Base-by-base conservation (phyloP, 2,888 invertebrate genomes). In the Quadroppia sp. region DNA sequence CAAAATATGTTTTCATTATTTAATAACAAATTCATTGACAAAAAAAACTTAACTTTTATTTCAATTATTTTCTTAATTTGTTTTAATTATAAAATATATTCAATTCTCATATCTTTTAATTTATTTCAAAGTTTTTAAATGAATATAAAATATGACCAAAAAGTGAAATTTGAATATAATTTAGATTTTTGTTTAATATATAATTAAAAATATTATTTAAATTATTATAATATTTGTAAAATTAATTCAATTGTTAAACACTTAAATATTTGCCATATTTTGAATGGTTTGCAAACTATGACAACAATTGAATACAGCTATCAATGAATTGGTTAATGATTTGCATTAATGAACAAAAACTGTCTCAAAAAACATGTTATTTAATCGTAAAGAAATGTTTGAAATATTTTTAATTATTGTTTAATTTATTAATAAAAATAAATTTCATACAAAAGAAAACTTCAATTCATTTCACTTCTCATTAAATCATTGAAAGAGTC, bases 291-390 rank as follows among this genome's bases (percentile, higher is more conserved):
- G n/a, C n/a, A n/a, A n/a, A n/a, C n/a, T n/a, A n/a, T n/a, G 45
- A 45, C 45, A 53, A 53, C 20, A 7, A 53, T n/a, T 15, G n/a
- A 61, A 32, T 15, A 61, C 32, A 61, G 61, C 61, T 61, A 32
- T 61, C 32, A 53, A 53, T 53, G 53, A 53, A 53, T 53, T 9
- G 48, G 3, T 48, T n/a, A n/a, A 48, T 11, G 3, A 53, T 23
- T 17, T 53, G 53, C 23, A 23, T 53, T 53, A 15, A 2, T 45
- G 45, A 53, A 53, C 17, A 25, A 48, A 48, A 48, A 4, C 48
- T 53, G 53, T 53, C 7, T 53, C 7, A 53, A 53, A 25, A 53
- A 23, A 53, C 7, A 2, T 53, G 25, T 53, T 20, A 7, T 45
- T 45, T 15, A 45, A 45, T 11, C 36, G n/a, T n/a, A 36, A 11